These are phyloP conservation scores for Sminthurides aquaticus DNA, from an alignment of 2,888 invertebrate genomes.

Conservation along the genomic window DNA sequence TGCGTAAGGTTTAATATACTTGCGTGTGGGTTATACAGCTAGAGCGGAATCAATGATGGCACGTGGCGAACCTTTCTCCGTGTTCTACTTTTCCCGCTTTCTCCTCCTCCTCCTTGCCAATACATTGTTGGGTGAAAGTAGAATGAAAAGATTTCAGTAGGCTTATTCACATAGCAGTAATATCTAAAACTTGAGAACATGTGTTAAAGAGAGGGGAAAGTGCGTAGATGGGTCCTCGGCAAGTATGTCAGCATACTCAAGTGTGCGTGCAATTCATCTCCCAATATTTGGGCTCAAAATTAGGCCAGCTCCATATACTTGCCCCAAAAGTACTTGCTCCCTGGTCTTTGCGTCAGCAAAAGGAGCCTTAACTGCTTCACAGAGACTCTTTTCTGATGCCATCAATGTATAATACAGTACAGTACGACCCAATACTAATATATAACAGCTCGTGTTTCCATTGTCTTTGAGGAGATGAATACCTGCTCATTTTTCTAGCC, in stretches of 20 bases:
- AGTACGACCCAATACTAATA: no score
- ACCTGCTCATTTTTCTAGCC: no score
- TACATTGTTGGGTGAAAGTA: background rate
- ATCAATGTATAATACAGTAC: no score
- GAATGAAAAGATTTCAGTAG: no score
- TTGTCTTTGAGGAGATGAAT: no score
- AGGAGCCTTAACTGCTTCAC: no score
- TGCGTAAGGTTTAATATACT: background rate
- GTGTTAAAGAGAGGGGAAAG: background rate
- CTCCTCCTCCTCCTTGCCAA: background rate
- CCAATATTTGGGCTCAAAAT: background rate
- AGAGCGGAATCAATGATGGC: conserved; percentile 14
- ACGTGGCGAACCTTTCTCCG: conserved; percentile 12
- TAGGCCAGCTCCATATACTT: no score
- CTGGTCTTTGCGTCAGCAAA: no score
- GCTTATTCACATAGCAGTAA: no score
- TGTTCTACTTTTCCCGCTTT: conserved; percentile 12
- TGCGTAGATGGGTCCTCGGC: background rate
- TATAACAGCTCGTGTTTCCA: background rate
- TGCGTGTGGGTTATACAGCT: background rate
- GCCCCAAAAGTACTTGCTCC: no score
- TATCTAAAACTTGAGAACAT: no score
- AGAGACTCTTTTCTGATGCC: no score
- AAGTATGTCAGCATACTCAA: background rate
- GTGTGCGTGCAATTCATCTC: background rate